These are phyloP conservation scores for Nymphalis c-album DNA, from an alignment of 2,888 invertebrate genomes.

Conservation along the genomic window DNA sequence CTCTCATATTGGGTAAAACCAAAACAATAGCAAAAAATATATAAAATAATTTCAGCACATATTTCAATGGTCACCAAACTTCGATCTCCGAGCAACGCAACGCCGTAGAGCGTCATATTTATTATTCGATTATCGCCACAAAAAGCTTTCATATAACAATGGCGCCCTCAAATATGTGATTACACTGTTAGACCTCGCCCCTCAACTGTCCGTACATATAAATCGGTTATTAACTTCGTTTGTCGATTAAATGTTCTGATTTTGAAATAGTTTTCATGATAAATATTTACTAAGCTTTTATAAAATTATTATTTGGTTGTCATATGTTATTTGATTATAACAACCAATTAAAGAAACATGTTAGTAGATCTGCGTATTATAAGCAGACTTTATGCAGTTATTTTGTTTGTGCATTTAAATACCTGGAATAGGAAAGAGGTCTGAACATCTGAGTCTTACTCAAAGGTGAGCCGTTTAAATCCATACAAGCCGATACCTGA, in stretches of 20 bases:
- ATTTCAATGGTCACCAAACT: neutral
- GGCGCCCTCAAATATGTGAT: conserved; percentile 44
- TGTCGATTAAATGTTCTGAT: conserved; percentile 2
- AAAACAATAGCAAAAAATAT: neutral
- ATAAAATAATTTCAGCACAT: neutral
- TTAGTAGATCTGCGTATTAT: too few relatives aligned
- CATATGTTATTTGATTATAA: too few relatives aligned
- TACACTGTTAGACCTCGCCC: conserved; percentile 40
- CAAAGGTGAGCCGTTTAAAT: too few relatives aligned
- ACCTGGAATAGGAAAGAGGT: too few relatives aligned
- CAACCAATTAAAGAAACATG: too few relatives aligned
- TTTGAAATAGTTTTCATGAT: neutral
- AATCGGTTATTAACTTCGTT: conserved; percentile 32
- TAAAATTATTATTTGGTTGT: too few relatives aligned
- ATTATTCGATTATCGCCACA: conserved; percentile 49
- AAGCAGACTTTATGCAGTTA: too few relatives aligned
- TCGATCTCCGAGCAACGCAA: neutral
- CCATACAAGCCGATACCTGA: too few relatives aligned
- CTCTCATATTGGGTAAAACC: too few relatives aligned
- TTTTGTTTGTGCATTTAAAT: too few relatives aligned
- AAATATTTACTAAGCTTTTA: too few relatives aligned
- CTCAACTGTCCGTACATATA: conserved; percentile 33
- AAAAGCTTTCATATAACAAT: conserved; percentile 45
- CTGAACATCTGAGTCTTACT: too few relatives aligned
- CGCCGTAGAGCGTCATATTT: conserved; percentile 39